Evolutionary conservation across 2,888 invertebrate species (phyloP), one percentile per base, ranked within the genome.

Genomic region (Prosopocoilus inquinatus): DNA sequence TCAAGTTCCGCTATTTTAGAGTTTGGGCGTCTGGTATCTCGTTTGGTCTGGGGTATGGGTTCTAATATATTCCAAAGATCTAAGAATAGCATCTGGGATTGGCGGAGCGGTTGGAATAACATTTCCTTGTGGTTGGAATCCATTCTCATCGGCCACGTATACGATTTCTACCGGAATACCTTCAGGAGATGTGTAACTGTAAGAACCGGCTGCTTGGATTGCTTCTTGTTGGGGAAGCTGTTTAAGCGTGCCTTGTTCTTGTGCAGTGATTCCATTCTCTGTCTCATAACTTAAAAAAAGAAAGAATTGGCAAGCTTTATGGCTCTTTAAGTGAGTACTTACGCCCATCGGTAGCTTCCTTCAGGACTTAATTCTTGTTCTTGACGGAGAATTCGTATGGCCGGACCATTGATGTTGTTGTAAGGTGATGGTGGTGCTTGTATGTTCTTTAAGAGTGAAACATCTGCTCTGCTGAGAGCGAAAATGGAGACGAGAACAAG

Each of bases 111-210:
- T 72, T 11, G 77, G 77, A 11, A 78, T 63, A 67, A 84, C 84
- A 16, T 80, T 80, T n/a, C 84, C 83, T 47, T 70, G 72, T 0
- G 83, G 79, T 52, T 77, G 75, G 70, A 80, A 83, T 16, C 84
- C 84, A 58, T 84, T 83, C 67, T 84, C 84, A 64, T 85, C 85
- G 36, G 85, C 84, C 3, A 79, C 78, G 65, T 85, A 85, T 62
- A 81, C 80, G 5, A 85, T 80, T 50, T 81, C 76, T 69, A 84
- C 82, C 38, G 79, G 79, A 2, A 78, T 69, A 52, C 84, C 84
- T 67, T 85, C 82, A 48, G 84, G 84, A 1, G 85, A 87, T 1
- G 87, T 82, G 69, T 86, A 88, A 64, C 86, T 82, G 69, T 82
- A 88, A 69, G 84, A 87, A 2, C 88, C 88, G 53, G 78, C 80